phyloP scores from a whole-genome alignment of 2,888 invertebrate species.

The Zaprionus obscuricornis region DNA sequence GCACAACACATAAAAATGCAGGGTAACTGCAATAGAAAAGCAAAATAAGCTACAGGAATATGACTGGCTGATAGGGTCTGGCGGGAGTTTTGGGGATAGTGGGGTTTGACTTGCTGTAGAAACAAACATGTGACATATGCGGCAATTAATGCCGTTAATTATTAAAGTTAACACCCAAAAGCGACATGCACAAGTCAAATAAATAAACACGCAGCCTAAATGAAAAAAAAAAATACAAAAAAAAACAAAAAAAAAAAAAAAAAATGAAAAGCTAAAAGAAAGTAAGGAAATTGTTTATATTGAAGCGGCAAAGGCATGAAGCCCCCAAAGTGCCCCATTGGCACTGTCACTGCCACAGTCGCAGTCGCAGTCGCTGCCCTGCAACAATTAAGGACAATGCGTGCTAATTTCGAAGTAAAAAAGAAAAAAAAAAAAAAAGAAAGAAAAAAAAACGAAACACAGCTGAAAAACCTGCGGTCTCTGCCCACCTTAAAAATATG shows the following conservation, averaged over 20 bases:
- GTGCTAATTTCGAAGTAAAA: slow-evolving; percentile 69
- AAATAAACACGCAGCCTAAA: slow-evolving; percentile 74
- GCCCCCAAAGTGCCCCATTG: too few species aligned
- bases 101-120: neutral
- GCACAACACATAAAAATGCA: slow-evolving; percentile 50
- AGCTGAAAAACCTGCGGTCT: slow-evolving; percentile 33
- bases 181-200: slow-evolving; percentile 79
- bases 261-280: neutral
- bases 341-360: too few species aligned
- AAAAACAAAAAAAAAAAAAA: neutral
- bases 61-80: neutral
- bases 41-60: too few species aligned
- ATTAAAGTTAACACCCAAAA: slow-evolving; percentile 78
- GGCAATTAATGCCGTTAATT: slow-evolving; percentile 77
- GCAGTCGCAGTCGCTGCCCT: too few species aligned
- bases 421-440: slow-evolving; percentile 22
- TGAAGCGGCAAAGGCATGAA: too few species aligned
- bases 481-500: slow-evolving; percentile 10
- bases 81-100: neutral
- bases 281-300: too few species aligned
- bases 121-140: slow-evolving; percentile 78
- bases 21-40: slow-evolving; percentile 14
- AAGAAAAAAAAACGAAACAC: slow-evolving; percentile 36
- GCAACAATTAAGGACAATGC: slow-evolving; percentile 75
- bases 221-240: slow-evolving; percentile 19